Evolutionary conservation across 2,113 vertebrate species (phyloP), one percentile per base, ranked within the genome.

Genomic region (Thamnaconus septentrionalis): DNA sequence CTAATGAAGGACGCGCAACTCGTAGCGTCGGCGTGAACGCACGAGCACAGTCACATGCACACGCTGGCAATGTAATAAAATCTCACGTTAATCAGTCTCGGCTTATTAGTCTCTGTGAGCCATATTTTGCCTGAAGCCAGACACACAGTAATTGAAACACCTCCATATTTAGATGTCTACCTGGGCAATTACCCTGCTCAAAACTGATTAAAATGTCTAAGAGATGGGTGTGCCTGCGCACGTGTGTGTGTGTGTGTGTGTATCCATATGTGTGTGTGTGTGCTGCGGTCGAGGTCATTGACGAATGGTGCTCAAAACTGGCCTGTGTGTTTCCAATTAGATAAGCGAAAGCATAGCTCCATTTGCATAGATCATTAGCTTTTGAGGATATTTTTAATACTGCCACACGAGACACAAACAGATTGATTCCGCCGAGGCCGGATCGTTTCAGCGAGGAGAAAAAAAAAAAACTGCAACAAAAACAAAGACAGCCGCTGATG

Each of bases 201-300:
- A 85, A 88, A 82, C 85, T 87, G 85, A 90, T 90, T 89, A 88
- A 86, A 88, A 81, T 75, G 79, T 88, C 87, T 79, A 61, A 66
- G 53, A 66, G 64, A 40, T 51, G 44, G 54, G 53, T 40, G 58
- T 51, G 31, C 53, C 55, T 40, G 52, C 10, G 45, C 39, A 41
- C 9, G 11, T 7, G 31, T 41, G 48, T 48, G 60, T 54, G 62
- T 56, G 49, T 41, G 11, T 7, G 6, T 53, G 54, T 56, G 68
- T 60, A 39, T 62, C 53, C 66, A 31, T 49, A 55, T 59, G 62
- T 53, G 54, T 56, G 68, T 60, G 41, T 62, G 56, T 65, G 31
- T 49, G 59, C 8, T 76, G 73, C 69, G 79, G 75, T 65, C 71
- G 73, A 80, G 74, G 85, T 87, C 85, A 85, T 48, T 88, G 85